phyloP scores from a whole-genome alignment of 2,113 vertebrate genomes.

The Pao palembangensis region DNA sequence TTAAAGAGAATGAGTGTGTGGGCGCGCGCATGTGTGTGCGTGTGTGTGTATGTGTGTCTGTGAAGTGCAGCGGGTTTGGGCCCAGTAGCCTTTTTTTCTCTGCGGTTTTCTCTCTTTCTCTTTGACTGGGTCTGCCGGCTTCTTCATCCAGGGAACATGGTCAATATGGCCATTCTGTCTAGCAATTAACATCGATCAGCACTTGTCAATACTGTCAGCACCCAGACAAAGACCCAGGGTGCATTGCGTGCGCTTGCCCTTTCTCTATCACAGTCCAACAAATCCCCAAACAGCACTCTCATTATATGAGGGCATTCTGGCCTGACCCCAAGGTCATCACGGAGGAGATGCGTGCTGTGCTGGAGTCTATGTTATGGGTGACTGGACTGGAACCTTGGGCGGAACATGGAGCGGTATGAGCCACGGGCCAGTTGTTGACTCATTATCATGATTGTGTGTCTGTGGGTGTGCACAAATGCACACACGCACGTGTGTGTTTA shows the following conservation, averaged over 20 bases:
- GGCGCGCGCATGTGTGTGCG: conserved; percentile 28
- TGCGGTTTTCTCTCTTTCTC: conserved; percentile 37
- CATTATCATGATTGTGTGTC: conserved; percentile 35
- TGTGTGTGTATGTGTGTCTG: conserved; percentile 33
- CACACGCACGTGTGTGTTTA: background rate
- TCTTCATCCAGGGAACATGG: conserved; percentile 61
- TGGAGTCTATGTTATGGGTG: conserved; percentile 58
- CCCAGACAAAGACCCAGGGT: conserved; percentile 75
- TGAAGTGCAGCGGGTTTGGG: conserved; percentile 48
- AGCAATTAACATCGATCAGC: conserved; percentile 81
- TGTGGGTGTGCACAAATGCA: background rate
- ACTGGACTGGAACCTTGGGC: conserved; percentile 50
- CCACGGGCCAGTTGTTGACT: conserved; percentile 44
- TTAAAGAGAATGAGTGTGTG: conserved; percentile 63
- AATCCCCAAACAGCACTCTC: conserved; percentile 73
- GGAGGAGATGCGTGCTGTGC: conserved; percentile 38
- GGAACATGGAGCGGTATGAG: conserved; percentile 16
- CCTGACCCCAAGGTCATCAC: conserved; percentile 71
- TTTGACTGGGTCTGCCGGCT: conserved; percentile 65
- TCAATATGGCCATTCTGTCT: conserved; percentile 79
- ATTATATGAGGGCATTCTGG: conserved; percentile 72
- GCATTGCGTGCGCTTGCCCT: conserved; percentile 68
- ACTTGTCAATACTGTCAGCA: conserved; percentile 73
- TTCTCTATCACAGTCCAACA: conserved; percentile 69
- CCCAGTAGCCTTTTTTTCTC: conserved; percentile 25